These are phyloP conservation scores for Leucoraja ocellata DNA, from an alignment of 2,797 vertebrate genomes.

Conservation along the genomic window DNA sequence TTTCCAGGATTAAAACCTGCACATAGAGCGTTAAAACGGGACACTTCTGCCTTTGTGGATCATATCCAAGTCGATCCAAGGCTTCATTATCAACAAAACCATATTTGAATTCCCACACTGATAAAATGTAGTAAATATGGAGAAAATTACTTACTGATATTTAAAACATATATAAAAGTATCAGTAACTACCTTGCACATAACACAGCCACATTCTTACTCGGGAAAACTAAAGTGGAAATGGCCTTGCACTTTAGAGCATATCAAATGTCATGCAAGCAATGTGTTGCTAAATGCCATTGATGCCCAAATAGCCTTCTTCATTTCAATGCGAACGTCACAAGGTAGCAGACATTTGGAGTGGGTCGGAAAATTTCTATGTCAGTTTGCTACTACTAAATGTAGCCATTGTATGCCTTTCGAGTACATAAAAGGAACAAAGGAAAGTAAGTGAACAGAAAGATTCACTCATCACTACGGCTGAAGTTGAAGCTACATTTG, in stretches of 20 bases:
- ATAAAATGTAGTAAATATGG: neutral
- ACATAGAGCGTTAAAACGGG: neutral
- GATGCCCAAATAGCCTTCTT: constrained; percentile 49
- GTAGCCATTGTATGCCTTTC: constrained; percentile 13
- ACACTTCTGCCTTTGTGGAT: neutral
- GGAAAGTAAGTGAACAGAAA: neutral
- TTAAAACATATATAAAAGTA: neutral
- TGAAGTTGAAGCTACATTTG: neutral
- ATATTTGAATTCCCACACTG: neutral
- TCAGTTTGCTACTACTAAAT: constrained; percentile 43
- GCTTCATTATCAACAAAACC: neutral
- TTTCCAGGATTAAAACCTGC: neutral
- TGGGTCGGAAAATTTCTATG: constrained; percentile 55
- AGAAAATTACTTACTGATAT: neutral
- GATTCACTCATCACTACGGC: neutral
- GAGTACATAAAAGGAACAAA: constrained; percentile 28
- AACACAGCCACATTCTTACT: neutral
- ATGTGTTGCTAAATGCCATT: constrained; percentile 56
- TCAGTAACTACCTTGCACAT: neutral
- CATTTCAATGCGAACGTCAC: constrained; percentile 62
- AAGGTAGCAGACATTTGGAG: constrained; percentile 60
- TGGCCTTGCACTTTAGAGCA: constrained; percentile 50
- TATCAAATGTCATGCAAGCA: constrained; percentile 61
- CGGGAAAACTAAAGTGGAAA: constrained; percentile 50
- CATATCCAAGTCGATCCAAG: too few species aligned